Base-by-base conservation (phyloP, 2,797 vertebrate genomes). In the Streptopelia turtur region DNA sequence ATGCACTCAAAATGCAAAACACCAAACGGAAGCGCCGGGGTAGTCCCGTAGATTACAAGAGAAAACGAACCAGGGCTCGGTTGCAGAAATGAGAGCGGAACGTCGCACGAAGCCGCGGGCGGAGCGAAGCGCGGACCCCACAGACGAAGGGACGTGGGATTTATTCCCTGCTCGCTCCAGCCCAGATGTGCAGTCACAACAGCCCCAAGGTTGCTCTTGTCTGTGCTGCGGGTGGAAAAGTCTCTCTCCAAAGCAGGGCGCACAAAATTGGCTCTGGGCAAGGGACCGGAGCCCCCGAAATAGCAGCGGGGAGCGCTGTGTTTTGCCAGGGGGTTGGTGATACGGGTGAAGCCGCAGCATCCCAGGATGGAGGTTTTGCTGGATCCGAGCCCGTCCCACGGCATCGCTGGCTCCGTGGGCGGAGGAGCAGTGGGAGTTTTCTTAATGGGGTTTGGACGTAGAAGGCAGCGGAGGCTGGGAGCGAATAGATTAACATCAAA, bases 221-320 rank as follows among this genome's bases (percentile, higher is more conserved):
- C 41, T 27, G 6, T 0, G 0, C 30, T 56, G 9, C 0, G 6
- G 69, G 21, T 6, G 7, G 3, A 35, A 41, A 83, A n/a, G 7
- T 4, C 24, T 61, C 65, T 24, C 23, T 55, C 56, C 20, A 53
- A 74, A 77, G 33, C 16, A 9, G 10, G 4, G 31, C 2, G 18
- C 28, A 50, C 6, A 66, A 66, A 71, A 25, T 30, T 3, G 6
- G 28, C 30, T 25, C 52, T 0, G 0, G 30, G 23, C 20, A 78
- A 81, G 13, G 47, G 15, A 21, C 6, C 2, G 5, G 23, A 68
- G 7, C 11, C 20, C 16, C 39, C 59, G 1, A 5, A 21, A 27
- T 0, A 5, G 47, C 37, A 13, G 4, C 2, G 4, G 55, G 61
- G 18, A 60, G 24, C 22, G 7, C 1, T 6, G 6, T 9, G 56